These are phyloP conservation scores for Tipula lateralis DNA, from an alignment of 2,888 invertebrate species.

Conservation along the genomic window DNA sequence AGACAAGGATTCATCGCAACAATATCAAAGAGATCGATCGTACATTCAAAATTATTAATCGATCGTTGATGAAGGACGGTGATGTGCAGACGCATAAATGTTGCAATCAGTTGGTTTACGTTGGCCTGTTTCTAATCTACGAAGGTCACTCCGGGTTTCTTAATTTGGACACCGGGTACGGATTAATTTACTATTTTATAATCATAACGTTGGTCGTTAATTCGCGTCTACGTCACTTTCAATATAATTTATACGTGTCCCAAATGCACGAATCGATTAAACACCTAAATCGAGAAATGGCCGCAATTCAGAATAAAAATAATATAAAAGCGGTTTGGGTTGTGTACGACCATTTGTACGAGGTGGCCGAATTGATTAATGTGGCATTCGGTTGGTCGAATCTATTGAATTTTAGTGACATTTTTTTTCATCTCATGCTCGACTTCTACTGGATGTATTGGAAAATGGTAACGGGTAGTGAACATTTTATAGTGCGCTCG, in stretches of 20 bases:
- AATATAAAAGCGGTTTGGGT: neutral
- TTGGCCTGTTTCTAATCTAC: neutral
- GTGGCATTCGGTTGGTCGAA: neutral
- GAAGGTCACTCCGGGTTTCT: neutral
- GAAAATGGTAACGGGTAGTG: neutral
- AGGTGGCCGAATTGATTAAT: neutral
- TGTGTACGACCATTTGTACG: neutral
- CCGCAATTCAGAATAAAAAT: neutral
- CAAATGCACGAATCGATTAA: neutral
- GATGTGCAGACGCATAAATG: no score
- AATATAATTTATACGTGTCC: neutral
- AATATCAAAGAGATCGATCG: neutral
- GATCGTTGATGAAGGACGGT: no score
- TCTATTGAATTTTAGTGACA: neutral
- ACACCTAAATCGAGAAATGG: neutral
- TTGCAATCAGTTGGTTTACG: no score
- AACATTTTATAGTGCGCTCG: neutral
- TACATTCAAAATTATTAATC: neutral
- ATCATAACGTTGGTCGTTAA: neutral
- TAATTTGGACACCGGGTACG: neutral
- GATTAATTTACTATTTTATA: neutral
- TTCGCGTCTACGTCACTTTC: neutral
- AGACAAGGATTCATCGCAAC: neutral
- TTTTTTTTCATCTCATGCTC: neutral
- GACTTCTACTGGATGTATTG: neutral